Evolutionary conservation across 2,113 vertebrate species (phyloP), one percentile per base, ranked within the genome.

Genomic region (Alethe castanea): DNA sequence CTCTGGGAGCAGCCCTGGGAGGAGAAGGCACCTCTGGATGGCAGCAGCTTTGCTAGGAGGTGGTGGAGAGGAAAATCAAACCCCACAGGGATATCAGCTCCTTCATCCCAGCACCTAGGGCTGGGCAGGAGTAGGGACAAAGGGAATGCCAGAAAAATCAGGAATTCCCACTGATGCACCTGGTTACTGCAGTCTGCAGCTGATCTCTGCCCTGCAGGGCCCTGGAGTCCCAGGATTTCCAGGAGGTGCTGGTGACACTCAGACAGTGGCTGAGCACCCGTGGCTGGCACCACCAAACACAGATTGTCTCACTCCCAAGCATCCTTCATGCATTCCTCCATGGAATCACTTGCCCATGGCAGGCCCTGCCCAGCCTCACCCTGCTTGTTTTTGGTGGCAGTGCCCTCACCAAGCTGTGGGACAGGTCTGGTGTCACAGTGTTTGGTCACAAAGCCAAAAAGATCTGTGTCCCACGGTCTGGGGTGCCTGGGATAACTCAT

Each of bases 381-480:
- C n/a, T 8, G 53, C 9, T 44, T 57, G 14, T 2, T 67, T 80
- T 28, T 57, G 85, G 71, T 1, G 1, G 8, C 6, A 54, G 29
- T 24, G 67, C 70, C 28, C 31, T 14, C 47, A 8, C 23, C 1
- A 5, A 33, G 13, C 18, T 31, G 7, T 0, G 5, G 36, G 42
- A 18, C 28, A 38, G 29, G 5, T 10, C 38, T 60, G 26, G 12
- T 31, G 19, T 44, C 57, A 12, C 47, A 25, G 79, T 18, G 60
- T 52, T 72, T 38, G 57, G 36, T 24, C 48, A 54, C 1, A 2
- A 42, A 83, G 50, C 25, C 48, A 25, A 33, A 28, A 29, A 18
- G 38, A 67, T 17, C n/a, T 3, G 36, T 6, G 35, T 59, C 29
- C 35, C 40, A 56, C 0, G 1, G 22, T 5, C 29, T 40, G n/a